Evolutionary conservation across 2,113 vertebrate genomes (phyloP).

Genomic region (Podarcis muralis): DNA sequence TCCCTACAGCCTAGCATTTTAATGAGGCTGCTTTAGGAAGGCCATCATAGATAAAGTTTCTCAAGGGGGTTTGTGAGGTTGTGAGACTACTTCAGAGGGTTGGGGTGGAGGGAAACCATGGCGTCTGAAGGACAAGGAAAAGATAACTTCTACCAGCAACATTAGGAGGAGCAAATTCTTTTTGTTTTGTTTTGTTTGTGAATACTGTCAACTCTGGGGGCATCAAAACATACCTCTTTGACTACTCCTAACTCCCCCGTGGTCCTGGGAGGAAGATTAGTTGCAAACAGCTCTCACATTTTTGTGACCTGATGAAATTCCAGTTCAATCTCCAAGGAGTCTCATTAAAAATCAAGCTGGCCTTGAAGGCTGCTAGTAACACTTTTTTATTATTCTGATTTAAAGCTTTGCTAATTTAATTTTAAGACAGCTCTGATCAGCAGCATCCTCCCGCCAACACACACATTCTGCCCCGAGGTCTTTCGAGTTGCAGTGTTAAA

Average conservation of each 20-base stretch:
- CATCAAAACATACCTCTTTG: conserved; percentile 11
- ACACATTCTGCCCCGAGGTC: neutral
- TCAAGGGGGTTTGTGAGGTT: neutral
- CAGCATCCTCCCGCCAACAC: neutral
- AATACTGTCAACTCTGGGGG: neutral
- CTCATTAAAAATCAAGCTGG: conserved; percentile 39
- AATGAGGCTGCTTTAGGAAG: neutral
- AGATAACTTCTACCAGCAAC: too few relatives aligned
- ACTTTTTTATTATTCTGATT: conserved; percentile 32
- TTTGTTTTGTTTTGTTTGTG: neutral
- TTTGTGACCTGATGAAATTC: conserved; percentile 23
- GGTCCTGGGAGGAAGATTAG: neutral
- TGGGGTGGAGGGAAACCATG: neutral
- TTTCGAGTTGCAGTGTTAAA: conserved; percentile 37
- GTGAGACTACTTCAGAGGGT: neutral
- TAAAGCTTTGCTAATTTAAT: conserved; percentile 60
- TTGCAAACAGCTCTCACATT: neutral
- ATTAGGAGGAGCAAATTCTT: neutral
- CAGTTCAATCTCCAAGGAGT: conserved; percentile 34
- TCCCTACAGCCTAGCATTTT: neutral
- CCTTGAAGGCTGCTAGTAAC: conserved; percentile 48
- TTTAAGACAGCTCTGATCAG: conserved; percentile 59
- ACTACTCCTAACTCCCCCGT: neutral
- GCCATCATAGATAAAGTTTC: neutral
- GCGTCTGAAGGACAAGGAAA: neutral